These are phyloP conservation scores for Epizoanthus rinbou DNA, from an alignment of 92 coral and sea anemone genomes.

Conservation along the genomic window DNA sequence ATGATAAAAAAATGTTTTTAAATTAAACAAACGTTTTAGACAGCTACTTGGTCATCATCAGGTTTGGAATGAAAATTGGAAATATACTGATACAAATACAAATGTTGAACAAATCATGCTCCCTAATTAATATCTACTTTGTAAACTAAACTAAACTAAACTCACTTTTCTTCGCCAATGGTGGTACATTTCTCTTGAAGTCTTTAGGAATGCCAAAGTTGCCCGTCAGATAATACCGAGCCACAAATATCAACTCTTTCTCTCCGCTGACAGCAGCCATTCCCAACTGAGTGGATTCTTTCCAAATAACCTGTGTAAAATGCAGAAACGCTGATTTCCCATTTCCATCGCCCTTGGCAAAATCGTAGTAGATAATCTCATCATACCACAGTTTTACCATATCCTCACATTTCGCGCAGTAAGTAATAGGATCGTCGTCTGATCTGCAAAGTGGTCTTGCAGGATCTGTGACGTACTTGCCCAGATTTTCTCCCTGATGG, in stretches of 20 bases:
- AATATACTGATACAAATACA: too few species aligned
- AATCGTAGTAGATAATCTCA: constrained; percentile 10
- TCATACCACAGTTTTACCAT: constrained; percentile 36
- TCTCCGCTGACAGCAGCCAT: constrained; percentile 8
- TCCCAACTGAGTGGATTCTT: constrained; percentile 8
- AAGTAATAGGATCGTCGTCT: background rate
- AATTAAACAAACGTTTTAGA: too few species aligned
- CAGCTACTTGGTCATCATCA: too few species aligned
- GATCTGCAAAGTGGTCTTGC: background rate
- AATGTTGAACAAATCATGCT: too few species aligned
- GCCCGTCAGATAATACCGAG: constrained; percentile 26
- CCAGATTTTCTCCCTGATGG: constrained; percentile 31
- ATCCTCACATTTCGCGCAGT: constrained; percentile 9
- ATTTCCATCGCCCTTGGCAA: constrained; percentile 7
- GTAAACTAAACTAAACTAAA: background rate
- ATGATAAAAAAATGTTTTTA: too few species aligned
- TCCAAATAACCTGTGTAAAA: constrained; percentile 37
- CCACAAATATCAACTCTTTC: constrained; percentile 28
- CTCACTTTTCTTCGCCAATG: background rate
- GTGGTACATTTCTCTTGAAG: constrained; percentile 16
- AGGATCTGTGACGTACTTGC: constrained; percentile 18
- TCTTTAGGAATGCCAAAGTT: constrained; percentile 12
- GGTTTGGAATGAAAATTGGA: too few species aligned
- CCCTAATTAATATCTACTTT: too few species aligned
- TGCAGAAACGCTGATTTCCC: constrained; percentile 17